Base-by-base conservation (phyloP, 2,888 invertebrate species). In the Scaptomyza flava region DNA sequence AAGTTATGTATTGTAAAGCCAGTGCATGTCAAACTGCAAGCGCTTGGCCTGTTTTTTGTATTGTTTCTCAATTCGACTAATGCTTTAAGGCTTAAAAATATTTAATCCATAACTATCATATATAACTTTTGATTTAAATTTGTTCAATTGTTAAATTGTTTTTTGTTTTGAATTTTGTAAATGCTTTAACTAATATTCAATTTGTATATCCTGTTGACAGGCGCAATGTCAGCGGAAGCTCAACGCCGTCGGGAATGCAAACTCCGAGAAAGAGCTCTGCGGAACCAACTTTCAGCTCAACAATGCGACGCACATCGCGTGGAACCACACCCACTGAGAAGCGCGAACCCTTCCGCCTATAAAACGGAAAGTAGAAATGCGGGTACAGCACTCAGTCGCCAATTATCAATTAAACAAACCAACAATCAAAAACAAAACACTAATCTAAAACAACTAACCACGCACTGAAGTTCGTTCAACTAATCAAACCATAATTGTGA, bases 281-380 rank as follows among this genome's bases (percentile, higher is more conserved):
- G 30, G 92, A 92, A 65, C 91, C 92, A 8, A 90, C 91, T 31
- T 85, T 89, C 64, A 90, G 90, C 68, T 89, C 89, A 48, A 89
- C 90, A 27, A 84, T 91, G 84, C 87, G 91, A 51, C 88, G 91
- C 61, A 91, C 91, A 77, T 88, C 91, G 47, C 91, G 92, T 31
- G 92, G 92, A 30, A 90, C 91, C 51, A 92, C 92, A 59, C 92
- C 92, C 50, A 90, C 91, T 34, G 91, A 91, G 67, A 91, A 92
- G 91, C 94, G 95, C 89, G 95, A 95, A 93, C 96, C 96, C 83
- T 96, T 96, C 93, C 94, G 95, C 93, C 94, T 96, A 77, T 96
- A 95, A 93, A 93, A 45, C 72, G 72, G 45, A 41, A 12, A 33
- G n/a, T 11, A 20, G 20, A 20, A 20, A 6, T 20, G 59, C 51